Evolutionary conservation across 2,888 invertebrate genomes (phyloP), one percentile per base, ranked within the genome.

Genomic region (Plebejus anna): DNA sequence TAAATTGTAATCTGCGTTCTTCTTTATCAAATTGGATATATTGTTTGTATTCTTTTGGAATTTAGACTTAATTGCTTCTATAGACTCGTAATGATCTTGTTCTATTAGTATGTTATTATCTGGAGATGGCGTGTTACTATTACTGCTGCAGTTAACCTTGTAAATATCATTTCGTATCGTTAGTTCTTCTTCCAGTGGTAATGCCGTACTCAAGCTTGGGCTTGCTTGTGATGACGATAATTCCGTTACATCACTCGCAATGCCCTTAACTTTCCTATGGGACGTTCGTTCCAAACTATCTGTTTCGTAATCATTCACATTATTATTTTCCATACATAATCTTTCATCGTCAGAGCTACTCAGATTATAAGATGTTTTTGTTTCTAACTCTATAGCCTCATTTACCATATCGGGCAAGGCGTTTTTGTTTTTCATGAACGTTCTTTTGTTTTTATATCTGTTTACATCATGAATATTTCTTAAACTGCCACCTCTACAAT

Each of bases 171-270:
- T 97, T 82, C 95, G 94, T 94, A 97, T 97, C 38, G 97, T 97
- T 80, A 97, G 90, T 87, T 97, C 97, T 91, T 97, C 97, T 84
- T 97, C 97, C 85, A 97, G 91, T 0, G 97, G 97, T 76, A 97
- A 86, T 0, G 97, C 96, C 2, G 95, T 95, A 80, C 96, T 97
- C 77, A 97, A 87, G 79, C 96, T 96, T 3, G 97, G 97, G 83
- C 96, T 96, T 0, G 97, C 95, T 82, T 97, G 97, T 6, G 95
- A 95, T 28, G 95, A 95, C 0, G 96, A 94, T 5, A 95, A 87
- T 81, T 96, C 96, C 0, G 94, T 94, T 83, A 95, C 95, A 77
- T 96, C 96, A 2, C 95, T 94, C 0, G 96, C 95, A 5, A 96
- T 95, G 42, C 92, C 91, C 79, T 90, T 88, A 47, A 94, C 95